phyloP scores from a whole-genome alignment of 2,113 vertebrate species.

The Menura novaehollandiae region DNA sequence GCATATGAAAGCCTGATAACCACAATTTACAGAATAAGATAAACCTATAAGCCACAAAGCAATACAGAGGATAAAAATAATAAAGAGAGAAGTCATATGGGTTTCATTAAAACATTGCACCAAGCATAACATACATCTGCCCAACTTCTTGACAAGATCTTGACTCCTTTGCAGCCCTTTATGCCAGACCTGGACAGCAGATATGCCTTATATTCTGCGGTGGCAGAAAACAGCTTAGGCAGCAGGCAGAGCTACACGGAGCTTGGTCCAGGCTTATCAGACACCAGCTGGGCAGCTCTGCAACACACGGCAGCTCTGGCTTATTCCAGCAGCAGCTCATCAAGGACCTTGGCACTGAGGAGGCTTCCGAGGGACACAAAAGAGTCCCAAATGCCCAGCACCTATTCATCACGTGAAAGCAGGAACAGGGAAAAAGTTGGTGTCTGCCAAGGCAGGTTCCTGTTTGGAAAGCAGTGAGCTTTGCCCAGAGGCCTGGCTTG shows the following conservation, averaged over 20 bases:
- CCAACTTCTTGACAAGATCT: background rate
- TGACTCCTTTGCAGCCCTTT: background rate
- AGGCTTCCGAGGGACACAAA: background rate
- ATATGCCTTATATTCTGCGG: background rate
- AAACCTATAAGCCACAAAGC: background rate
- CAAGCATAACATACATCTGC: background rate
- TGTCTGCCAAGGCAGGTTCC: background rate
- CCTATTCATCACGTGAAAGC: background rate
- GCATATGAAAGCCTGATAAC: background rate
- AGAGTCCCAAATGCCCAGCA: background rate
- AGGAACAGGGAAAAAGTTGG: background rate
- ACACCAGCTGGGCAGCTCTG: background rate
- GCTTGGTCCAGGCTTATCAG: background rate
- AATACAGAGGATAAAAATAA: background rate
- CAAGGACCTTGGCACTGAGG: background rate
- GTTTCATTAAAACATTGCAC: background rate
- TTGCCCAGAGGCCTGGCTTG: background rate
- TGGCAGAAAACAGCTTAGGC: background rate
- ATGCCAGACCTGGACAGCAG: background rate
- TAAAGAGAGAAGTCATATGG: background rate
- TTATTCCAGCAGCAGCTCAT: background rate
- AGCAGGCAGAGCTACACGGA: background rate
- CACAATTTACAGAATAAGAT: background rate
- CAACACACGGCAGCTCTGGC: background rate
- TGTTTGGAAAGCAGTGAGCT: background rate